These are phyloP conservation scores for Xenentodon cancila DNA, from an alignment of 2,797 vertebrate genomes.

Conservation along the genomic window DNA sequence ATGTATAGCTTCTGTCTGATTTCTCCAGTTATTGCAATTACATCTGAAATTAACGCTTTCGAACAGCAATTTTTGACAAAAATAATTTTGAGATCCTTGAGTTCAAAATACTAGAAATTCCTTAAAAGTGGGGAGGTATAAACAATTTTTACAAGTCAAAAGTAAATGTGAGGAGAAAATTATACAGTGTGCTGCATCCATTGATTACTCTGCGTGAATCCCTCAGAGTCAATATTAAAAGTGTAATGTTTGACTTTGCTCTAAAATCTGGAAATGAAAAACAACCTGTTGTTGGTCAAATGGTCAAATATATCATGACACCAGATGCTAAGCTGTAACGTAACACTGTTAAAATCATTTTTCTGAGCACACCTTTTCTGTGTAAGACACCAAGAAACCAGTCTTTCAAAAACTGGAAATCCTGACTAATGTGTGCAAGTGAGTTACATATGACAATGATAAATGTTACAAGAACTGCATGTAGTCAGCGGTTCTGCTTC, in stretches of 20 bases:
- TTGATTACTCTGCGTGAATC: neutral
- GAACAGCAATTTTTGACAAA: neutral
- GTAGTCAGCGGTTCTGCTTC: conserved; percentile 61
- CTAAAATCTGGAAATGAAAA: neutral
- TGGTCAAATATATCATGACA: conserved; percentile 10
- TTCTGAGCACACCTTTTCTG: conserved; percentile 9
- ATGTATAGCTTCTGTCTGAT: conserved; percentile 49
- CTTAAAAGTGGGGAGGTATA: neutral
- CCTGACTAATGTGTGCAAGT: conserved; percentile 31
- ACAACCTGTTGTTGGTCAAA: conserved; percentile 3
- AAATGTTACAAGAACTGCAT: conserved; percentile 30
- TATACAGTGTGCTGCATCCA: neutral
- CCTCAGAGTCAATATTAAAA: conserved; percentile 2
- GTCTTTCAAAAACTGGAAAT: conserved; percentile 32
- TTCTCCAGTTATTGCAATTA: conserved; percentile 38
- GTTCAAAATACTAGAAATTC: conserved; percentile 10
- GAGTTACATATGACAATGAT: conserved; percentile 53
- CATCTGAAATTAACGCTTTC: conserved; percentile 33
- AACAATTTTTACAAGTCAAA: neutral
- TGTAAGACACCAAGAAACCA: conserved; percentile 18
- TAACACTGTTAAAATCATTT: conserved; percentile 4
- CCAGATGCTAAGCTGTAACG: conserved; percentile 1
- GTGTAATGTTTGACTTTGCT: neutral
- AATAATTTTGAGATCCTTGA: neutral
- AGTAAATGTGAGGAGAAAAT: neutral